Base-by-base conservation (phyloP, 53 echinoderm and acorn worm genomes). In the Zoroaster sp. region DNA sequence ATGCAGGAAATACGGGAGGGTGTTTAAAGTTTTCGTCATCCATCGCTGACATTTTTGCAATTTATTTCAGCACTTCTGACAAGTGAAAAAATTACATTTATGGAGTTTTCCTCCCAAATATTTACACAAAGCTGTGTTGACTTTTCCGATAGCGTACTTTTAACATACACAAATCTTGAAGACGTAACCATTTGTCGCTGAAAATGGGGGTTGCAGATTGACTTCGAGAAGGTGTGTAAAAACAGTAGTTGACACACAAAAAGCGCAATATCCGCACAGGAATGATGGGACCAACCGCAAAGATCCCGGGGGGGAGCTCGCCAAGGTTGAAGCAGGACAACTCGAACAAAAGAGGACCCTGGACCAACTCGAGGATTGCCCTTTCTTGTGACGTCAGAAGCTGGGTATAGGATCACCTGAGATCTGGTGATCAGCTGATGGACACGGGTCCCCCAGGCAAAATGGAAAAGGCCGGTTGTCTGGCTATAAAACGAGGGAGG, bases 391-490 rank as follows among this genome's bases (percentile, higher is more conserved):
- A 85, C 85, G 85, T 85, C 85, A 85, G 49, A 52, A 35, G 42
- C 9, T 45, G 33, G 47, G 78, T 18, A 54, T 21, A 21, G n/a
- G 23, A 71, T 85, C 72, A 49, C 18, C 85, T 85, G 85, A 85
- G 71, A 35, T 85, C 85, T 44, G 85, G 25, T 49, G 85, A 85
- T 85, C 70, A 85, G 85, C 85, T 85, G 85, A 39, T 36, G 33
- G 51, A 8, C 69, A 33, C 2, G 23, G 43, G 66, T 66, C 66
- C 35, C 59, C 65, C 0, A 52, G 65, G 80, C 38, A 28, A 39
- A 14, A 23, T 39, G 9, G 13, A 13, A 40, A 38, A 15, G 36
- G 28, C 51, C 53, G 52, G 13, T 31, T 21, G 28, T 14, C 13
- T 17, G 71, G 34, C 85, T 85, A 85, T 85, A 85, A 71, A 85